phyloP scores from a whole-genome alignment of 2,888 invertebrate genomes.

The Mylabris sibirica region DNA sequence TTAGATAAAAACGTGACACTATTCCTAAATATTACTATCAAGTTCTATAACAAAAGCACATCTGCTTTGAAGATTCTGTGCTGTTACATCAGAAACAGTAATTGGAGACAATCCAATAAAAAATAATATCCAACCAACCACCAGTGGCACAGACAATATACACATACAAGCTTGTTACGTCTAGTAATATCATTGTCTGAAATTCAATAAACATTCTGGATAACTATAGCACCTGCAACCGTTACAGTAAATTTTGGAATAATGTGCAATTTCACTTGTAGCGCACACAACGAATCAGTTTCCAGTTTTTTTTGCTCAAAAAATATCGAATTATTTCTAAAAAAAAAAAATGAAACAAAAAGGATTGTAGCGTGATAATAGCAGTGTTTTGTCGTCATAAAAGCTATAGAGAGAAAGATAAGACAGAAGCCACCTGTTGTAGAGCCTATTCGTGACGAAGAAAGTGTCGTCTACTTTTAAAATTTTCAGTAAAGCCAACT shows the following conservation, averaged over 20 bases:
- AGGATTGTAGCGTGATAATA: neutral
- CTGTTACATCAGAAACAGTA: neutral
- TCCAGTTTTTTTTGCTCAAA: neutral
- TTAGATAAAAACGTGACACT: conserved; percentile 30
- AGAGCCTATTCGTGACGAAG: conserved; percentile 2
- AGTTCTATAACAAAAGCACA: conserved; percentile 3
- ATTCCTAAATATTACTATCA: conserved; percentile 7
- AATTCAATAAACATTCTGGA: conserved; percentile 16
- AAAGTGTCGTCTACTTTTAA: neutral
- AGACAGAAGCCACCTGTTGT: conserved; percentile 12
- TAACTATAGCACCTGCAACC: conserved; percentile 16
- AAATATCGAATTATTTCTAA: neutral
- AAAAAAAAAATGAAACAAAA: neutral
- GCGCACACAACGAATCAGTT: neutral
- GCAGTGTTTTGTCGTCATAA: neutral
- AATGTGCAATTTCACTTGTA: conserved; percentile 13
- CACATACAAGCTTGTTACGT: conserved; percentile 3
- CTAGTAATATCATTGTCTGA: neutral
- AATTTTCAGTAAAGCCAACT: neutral
- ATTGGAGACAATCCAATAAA: conserved; percentile 18
- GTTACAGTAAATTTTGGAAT: conserved; percentile 7
- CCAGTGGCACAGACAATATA: conserved; percentile 5
- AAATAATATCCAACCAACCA: conserved; percentile 9
- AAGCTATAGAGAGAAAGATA: conserved; percentile 6
- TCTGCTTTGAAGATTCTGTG: neutral